A percentile compares a stretch with the other conserved stretches of the same genome.
Conservation (phyloP, 2,113 vertebrate genomes). For the Conger conger region DNA sequence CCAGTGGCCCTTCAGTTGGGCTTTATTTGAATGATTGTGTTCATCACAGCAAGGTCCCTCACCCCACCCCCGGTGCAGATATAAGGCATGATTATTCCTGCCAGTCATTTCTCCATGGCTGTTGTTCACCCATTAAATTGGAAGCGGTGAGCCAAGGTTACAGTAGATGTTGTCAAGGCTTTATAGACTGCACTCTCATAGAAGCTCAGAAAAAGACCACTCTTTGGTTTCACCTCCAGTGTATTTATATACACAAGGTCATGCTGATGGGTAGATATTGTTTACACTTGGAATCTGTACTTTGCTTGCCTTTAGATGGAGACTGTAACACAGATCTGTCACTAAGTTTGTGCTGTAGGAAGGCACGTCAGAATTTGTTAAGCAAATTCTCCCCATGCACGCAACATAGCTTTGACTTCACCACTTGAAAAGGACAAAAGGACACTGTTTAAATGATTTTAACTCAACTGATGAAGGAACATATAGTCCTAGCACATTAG, state of each 20-base stretch:
- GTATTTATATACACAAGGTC: neutral
- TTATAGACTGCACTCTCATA: neutral
- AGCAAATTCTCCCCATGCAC: conserved; percentile 12
- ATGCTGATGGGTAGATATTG: neutral
- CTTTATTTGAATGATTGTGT: neutral
- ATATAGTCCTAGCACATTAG: neutral
- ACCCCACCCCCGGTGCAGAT: no score
- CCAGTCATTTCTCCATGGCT: neutral
- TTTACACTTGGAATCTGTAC: neutral
- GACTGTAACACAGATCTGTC: neutral
- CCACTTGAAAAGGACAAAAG: neutral
- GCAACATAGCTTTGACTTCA: neutral
- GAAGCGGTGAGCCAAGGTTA: neutral
- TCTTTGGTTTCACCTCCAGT: neutral
- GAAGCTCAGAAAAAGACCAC: neutral
- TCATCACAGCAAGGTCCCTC: neutral
- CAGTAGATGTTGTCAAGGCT: neutral
- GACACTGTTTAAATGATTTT: neutral
- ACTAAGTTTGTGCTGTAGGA: neutral
- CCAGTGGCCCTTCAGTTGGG: neutral
- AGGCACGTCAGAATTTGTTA: neutral
- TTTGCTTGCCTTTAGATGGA: neutral
- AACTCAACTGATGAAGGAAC: neutral
- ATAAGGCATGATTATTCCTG: neutral
- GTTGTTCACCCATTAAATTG: neutral